Evolutionary conservation across 2,888 invertebrate genomes (phyloP).

Genomic region (Parthenolecanium corni): DNA sequence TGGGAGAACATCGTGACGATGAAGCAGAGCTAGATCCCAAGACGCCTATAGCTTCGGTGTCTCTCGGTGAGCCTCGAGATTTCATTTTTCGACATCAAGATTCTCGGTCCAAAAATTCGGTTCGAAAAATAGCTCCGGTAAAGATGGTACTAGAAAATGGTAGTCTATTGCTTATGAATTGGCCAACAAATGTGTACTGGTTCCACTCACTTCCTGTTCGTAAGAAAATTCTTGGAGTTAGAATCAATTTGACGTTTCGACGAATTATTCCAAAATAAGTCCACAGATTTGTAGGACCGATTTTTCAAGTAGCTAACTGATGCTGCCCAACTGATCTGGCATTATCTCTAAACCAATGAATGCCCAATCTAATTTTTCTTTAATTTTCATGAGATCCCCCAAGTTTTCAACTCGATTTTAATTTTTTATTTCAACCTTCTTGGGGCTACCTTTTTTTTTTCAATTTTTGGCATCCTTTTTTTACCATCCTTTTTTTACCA

Average conservation of each 20-base stretch:
- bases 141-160: constrained; percentile 52
- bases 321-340: too few species aligned
- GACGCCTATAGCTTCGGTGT: constrained; percentile 55
- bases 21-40: constrained; percentile 52
- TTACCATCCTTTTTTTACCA: too few species aligned
- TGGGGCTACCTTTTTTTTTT: too few species aligned
- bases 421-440: too few species aligned
- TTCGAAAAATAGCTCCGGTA: constrained; percentile 42
- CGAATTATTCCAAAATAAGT: constrained; percentile 27
- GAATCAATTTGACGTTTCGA: constrained; percentile 57
- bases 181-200: constrained; percentile 58
- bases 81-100: constrained; percentile 54
- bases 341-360: too few species aligned
- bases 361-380: too few species aligned
- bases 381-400: too few species aligned
- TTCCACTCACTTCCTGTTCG: constrained; percentile 55
- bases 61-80: constrained; percentile 51
- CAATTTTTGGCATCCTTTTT: too few species aligned
- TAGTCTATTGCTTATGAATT: constrained; percentile 56
- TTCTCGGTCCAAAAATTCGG: constrained; percentile 42
- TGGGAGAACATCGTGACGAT: constrained; percentile 60
- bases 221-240: constrained; percentile 44
- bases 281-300: background rate
- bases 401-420: too few species aligned
- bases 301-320: too few species aligned